A percentile compares a stretch with the other conserved stretches of the same genome.
These are phyloP conservation scores for Anticlea derivata DNA, from an alignment of 2,888 invertebrate species.

Conservation along the genomic window DNA sequence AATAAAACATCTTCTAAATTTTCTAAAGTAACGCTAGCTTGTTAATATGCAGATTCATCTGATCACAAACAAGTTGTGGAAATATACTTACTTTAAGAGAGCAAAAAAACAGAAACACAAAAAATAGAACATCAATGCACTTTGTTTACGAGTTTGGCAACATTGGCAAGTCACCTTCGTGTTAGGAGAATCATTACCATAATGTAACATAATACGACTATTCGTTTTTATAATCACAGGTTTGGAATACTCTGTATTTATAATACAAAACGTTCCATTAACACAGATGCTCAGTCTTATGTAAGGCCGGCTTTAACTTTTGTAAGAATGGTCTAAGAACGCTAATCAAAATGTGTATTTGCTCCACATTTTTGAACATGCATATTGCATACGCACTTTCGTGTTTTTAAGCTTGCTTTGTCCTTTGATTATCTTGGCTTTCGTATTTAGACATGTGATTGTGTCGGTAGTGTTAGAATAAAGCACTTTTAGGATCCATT, in stretches of 20 bases:
- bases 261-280: constrained; percentile 63
- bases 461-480: no score
- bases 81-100: no score
- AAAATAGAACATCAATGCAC: constrained; percentile 16
- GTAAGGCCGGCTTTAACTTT: constrained; percentile 62
- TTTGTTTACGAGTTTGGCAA: constrained; percentile 25
- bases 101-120: constrained; percentile 24
- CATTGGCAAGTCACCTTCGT: constrained; percentile 28
- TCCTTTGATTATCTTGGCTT: background rate
- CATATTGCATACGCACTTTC: background rate
- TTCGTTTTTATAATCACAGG: constrained; percentile 31
- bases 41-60: no score
- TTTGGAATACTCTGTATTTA: constrained; percentile 43
- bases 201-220: constrained; percentile 33
- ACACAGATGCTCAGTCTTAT: constrained; percentile 77
- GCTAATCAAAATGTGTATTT: constrained; percentile 14
- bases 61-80: no score
- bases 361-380: no score
- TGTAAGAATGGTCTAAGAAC: constrained; percentile 43
- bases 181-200: constrained; percentile 23
- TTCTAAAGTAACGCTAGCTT: no score
- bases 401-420: background rate
- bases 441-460: no score
- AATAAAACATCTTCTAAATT: no score
- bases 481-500: no score